Evolutionary conservation across 2,797 vertebrate genomes (phyloP), one percentile per base, ranked within the genome.

Genomic region (Anas bernieri): DNA sequence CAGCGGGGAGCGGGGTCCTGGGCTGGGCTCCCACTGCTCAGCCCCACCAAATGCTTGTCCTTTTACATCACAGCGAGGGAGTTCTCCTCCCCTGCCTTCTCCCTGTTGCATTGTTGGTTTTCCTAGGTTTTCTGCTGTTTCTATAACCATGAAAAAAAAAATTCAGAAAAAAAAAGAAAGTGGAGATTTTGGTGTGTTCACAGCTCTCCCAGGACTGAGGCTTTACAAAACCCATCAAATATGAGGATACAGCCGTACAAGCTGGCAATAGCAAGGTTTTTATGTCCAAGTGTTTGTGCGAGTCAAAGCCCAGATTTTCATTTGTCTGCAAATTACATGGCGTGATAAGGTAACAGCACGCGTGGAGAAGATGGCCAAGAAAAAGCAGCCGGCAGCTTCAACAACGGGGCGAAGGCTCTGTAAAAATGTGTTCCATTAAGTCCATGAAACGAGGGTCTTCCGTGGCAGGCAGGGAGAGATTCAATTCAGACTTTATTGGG

Each of bases 341-440:
- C 94, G 91, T 2, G 80, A 95, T 90, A 93, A 93, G 92, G 94
- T 92, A 93, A 82, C 68, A 4, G 85, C 92, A 45, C 12, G 72
- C 78, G 18, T 31, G 75, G 46, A 66, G 84, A 91, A 37, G 3
- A 59, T 2, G 61, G 90, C 80, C 83, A 86, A 74, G 91, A 30
- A 55, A 91, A 80, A 92, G 75, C 90, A 77, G 81, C 26, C 55
- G 62, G 26, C 63, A 39, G 67, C 26, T 69, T 25, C 56, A 62
- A 69, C 63, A 83, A 43, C 46, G 54, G 86, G 59, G 6, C 25
- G 83, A 86, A 91, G 64, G 77, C 80, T 73, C 64, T 18, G 75
- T 88, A 77, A 88, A 95, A 93, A 93, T 58, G 93, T 94, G 92
- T 96, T 96, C 95, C 92, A 92, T 86, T 84, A 91, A 93, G 85